A percentile compares a stretch with the other conserved stretches of the same genome.
These are phyloP conservation scores for Microcebus murinus DNA, from an alignment of 2,113 vertebrate species.

Conservation along the genomic window DNA sequence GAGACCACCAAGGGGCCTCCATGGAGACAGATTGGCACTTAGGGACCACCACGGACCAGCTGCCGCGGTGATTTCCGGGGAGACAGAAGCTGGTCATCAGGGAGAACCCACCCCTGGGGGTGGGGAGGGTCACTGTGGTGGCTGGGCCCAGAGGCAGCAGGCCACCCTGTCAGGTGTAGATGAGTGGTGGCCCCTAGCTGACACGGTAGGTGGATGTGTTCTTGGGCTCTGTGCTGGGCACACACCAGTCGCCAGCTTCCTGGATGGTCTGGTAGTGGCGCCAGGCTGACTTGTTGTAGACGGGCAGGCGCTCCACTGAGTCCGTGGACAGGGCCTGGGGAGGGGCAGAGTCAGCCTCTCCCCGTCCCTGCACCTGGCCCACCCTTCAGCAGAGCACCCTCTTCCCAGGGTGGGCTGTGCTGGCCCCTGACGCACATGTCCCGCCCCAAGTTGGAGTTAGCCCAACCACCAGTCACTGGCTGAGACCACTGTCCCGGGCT, in stretches of 20 bases:
- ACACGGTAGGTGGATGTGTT: slow-evolving; percentile 91
- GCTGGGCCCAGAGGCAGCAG: not conserved
- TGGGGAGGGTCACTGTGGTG: slow-evolving; percentile 5
- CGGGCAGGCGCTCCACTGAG: slow-evolving; percentile 94
- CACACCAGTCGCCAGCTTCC: slow-evolving; percentile 94
- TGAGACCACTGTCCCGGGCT: not conserved
- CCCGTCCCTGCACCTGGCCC: rapidly evolving
- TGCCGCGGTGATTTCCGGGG: not conserved
- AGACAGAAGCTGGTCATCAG: slow-evolving; percentile 47
- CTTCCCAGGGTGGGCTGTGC: not conserved
- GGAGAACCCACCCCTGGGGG: not conserved
- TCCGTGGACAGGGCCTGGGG: slow-evolving; percentile 95
- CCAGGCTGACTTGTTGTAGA: slow-evolving; percentile 97
- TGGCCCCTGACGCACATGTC: rapidly evolving
- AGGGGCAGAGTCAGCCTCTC: not conserved
- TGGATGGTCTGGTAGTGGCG: slow-evolving; percentile 95
- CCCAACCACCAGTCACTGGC: not conserved
- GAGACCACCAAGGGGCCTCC: not conserved
- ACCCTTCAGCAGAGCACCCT: not conserved
- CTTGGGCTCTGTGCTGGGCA: slow-evolving; percentile 95
- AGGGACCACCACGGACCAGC: slow-evolving; percentile 12
- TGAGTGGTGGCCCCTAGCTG: slow-evolving; percentile 79
- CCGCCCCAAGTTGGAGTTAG: not conserved
- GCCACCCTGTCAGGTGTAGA: not conserved
- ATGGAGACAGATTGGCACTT: slow-evolving; percentile 64